phyloP scores from a whole-genome alignment of 2,888 invertebrate species.

The Bombyx huttoni region DNA sequence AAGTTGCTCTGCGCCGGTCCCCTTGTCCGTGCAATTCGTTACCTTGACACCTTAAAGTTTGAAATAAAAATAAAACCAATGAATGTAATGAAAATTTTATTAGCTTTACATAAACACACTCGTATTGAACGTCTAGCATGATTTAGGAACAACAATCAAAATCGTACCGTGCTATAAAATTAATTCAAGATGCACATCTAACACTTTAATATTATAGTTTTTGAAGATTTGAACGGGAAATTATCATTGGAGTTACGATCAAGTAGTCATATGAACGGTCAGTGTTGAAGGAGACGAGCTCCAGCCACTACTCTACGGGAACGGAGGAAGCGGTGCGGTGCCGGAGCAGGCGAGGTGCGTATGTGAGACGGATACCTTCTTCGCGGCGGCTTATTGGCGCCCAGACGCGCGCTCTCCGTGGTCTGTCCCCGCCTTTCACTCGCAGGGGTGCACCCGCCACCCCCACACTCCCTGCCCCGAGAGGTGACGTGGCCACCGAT shows the following conservation, averaged over 20 bases:
- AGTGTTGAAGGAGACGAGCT: background rate
- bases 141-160: background rate
- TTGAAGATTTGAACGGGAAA: no score
- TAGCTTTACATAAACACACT: background rate
- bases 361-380: slow-evolving; percentile 4
- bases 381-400: background rate
- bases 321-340: slow-evolving; percentile 44
- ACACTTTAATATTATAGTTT: no score
- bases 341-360: slow-evolving; percentile 11
- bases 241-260: no score
- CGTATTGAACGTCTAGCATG: background rate
- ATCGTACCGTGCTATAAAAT: no score
- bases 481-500: slow-evolving; percentile 36
- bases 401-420: slow-evolving; percentile 4
- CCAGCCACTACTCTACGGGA: slow-evolving; percentile 33
- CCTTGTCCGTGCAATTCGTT: no score
- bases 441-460: slow-evolving; percentile 5
- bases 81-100: background rate
- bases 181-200: no score
- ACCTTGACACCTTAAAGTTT: background rate
- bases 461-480: slow-evolving; percentile 10
- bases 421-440: background rate
- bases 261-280: no score
- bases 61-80: background rate
- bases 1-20: no score